phyloP scores from a whole-genome alignment of 2,888 invertebrate genomes.

The Cabera pusaria region DNA sequence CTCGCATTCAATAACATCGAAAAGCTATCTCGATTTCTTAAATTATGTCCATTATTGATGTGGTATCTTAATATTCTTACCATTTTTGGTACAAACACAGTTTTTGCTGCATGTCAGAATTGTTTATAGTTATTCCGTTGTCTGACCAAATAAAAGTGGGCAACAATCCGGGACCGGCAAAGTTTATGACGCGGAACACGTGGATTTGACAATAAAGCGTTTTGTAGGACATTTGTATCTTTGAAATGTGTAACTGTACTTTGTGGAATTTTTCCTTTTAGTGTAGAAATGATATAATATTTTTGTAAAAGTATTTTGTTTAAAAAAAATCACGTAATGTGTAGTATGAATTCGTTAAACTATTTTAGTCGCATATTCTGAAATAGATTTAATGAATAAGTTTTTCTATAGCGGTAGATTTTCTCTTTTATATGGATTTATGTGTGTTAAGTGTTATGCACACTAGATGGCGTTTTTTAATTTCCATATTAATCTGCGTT shows the following conservation, averaged over 20 bases:
- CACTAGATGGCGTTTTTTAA: too few relatives aligned
- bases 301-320: too few relatives aligned
- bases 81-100: slow-evolving; percentile 10
- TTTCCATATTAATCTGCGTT: too few relatives aligned
- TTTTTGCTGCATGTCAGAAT: slow-evolving; percentile 1
- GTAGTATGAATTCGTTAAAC: too few relatives aligned
- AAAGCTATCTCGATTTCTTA: slow-evolving; percentile 44
- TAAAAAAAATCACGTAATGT: too few relatives aligned
- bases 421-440: too few relatives aligned
- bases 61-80: slow-evolving; percentile 20
- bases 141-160: slow-evolving; percentile 19
- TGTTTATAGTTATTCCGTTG: slow-evolving; percentile 6
- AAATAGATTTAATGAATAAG: too few relatives aligned
- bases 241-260: too few relatives aligned
- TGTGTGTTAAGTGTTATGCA: too few relatives aligned
- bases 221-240: slow-evolving; percentile 39
- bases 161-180: slow-evolving; percentile 30
- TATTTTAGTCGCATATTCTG: too few relatives aligned
- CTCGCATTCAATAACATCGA: slow-evolving; percentile 54
- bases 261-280: too few relatives aligned
- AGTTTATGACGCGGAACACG: slow-evolving; percentile 42
- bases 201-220: slow-evolving; percentile 35
- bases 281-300: background rate
- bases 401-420: too few relatives aligned
- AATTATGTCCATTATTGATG: slow-evolving; percentile 34